These are phyloP conservation scores for Phacellophora camtschatica DNA, from an alignment of 30 jellyfish, hydroid and myxozoan genomes.

Conservation along the genomic window DNA sequence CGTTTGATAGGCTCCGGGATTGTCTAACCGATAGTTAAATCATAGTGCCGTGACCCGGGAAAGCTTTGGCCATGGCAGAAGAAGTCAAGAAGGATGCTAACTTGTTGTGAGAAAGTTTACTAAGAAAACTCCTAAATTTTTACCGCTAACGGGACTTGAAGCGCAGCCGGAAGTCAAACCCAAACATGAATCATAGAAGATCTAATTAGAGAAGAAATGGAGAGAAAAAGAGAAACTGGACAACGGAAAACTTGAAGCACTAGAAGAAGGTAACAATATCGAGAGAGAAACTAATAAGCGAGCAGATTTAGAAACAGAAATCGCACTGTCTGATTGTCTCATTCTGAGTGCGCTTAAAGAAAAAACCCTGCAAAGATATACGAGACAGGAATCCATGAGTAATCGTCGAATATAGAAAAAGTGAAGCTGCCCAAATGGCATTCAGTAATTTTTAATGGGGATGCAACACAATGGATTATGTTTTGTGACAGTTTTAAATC, in stretches of 20 bases:
- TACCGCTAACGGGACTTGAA: background rate
- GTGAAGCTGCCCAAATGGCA: background rate
- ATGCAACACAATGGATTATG: background rate
- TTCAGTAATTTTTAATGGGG: slow-evolving; percentile 4
- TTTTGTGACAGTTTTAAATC: slow-evolving; percentile 18
- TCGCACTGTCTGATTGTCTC: background rate
- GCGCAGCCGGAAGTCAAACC: background rate
- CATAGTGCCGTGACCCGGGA: background rate
- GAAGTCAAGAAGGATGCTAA: background rate
- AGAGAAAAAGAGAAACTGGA: background rate
- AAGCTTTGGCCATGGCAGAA: background rate
- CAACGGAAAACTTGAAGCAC: background rate
- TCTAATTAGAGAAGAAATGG: background rate
- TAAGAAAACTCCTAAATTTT: background rate
- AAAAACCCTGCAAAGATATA: background rate
- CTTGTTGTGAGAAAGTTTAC: background rate
- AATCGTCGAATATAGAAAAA: background rate
- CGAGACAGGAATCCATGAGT: background rate
- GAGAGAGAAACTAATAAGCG: background rate
- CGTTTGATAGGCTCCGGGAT: too few species aligned
- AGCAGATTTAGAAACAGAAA: background rate
- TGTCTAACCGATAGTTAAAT: background rate
- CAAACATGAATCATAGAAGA: background rate
- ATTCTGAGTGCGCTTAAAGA: background rate
- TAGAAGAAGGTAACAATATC: background rate